These are phyloP conservation scores for Alces alces DNA, from an alignment of 2,113 vertebrate species.

Conservation along the genomic window DNA sequence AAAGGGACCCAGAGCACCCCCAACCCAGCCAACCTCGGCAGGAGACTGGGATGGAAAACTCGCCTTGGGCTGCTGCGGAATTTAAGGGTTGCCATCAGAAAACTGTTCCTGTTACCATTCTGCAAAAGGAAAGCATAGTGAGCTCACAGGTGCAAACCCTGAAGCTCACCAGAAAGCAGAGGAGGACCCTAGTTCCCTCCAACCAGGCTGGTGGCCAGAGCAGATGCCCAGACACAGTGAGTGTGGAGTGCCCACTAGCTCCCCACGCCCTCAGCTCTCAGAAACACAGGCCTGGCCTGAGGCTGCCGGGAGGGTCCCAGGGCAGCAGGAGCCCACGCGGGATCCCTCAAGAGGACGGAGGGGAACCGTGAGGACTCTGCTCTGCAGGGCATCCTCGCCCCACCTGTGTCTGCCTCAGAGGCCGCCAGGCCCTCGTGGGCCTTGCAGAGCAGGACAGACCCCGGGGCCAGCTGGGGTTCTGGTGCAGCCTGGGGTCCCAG, in stretches of 20 bases:
- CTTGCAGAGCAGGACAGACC: not conserved
- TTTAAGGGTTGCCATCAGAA: not conserved
- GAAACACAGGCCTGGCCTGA: not conserved
- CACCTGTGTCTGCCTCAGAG: fast-evolving
- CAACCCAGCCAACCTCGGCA: not conserved
- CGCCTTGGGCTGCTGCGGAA: not conserved
- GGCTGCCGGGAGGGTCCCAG: not conserved
- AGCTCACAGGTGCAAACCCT: not conserved
- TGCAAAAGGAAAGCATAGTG: not conserved
- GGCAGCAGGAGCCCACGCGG: fast-evolving
- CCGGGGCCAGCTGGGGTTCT: not conserved
- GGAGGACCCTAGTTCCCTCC: fast-evolving
- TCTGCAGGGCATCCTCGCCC: fast-evolving
- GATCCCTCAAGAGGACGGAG: not conserved
- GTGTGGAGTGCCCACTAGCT: fast-evolving
- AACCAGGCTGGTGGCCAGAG: not conserved
- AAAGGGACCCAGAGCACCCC: not conserved
- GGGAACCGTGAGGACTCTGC: no score
- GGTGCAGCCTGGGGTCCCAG: fast-evolving
- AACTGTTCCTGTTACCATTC: not conserved
- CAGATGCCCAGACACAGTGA: fast-evolving
- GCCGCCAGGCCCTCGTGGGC: not conserved
- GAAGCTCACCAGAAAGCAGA: not conserved
- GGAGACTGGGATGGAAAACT: not conserved
- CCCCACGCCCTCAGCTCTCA: not conserved